Base-by-base conservation (phyloP, 2,113 vertebrate genomes). In the Pampusana beccarii region DNA sequence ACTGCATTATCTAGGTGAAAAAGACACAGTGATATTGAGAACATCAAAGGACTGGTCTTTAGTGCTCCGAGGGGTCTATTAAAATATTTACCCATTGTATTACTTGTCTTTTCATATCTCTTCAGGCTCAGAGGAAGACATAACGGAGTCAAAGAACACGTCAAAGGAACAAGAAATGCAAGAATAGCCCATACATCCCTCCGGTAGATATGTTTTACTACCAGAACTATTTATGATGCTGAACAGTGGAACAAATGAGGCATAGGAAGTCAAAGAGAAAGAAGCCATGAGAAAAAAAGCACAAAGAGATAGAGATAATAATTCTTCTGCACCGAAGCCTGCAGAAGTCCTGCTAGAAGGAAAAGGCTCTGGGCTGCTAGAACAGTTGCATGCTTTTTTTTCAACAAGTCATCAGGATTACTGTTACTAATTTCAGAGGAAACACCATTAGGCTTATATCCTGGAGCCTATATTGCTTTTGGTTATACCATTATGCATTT, bases 121-220 rank as follows among this genome's bases (percentile, higher is more conserved):
- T 78, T 94, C 86, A 92, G 80, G 38, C 64, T 96, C 56, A n/a
- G 24, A 80, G 64, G 31, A 94, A 90, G 92, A 86, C n/a, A 38
- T 36, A 69, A 64, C 6, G 1, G 60, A 70, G 64, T 74, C 48
- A 44, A 61, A 91, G 61, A 85, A 69, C 17, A 86, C 3, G 9
- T 84, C 86, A 84, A 64, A 93, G 60, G 36, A 96, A 82, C 19
- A 57, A 44, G 34, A 36, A 28, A 51, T 71, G 72, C 86, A 84
- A 78, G 72, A 84, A 75, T 4, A 96, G 58, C 46, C 46, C 78
- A 56, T 33, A 29, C 50, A 53, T 61, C 36, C 65, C 23, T n/a
- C 17, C 3, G 0, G n/a, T 36, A 93, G 69, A 60, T 48, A 81
- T 9, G 31, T 64, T 92, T 94, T 78, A 92, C 60, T 61, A 78